Base-by-base conservation (phyloP, 2,113 vertebrate species). In the Peromyscus californicus region DNA sequence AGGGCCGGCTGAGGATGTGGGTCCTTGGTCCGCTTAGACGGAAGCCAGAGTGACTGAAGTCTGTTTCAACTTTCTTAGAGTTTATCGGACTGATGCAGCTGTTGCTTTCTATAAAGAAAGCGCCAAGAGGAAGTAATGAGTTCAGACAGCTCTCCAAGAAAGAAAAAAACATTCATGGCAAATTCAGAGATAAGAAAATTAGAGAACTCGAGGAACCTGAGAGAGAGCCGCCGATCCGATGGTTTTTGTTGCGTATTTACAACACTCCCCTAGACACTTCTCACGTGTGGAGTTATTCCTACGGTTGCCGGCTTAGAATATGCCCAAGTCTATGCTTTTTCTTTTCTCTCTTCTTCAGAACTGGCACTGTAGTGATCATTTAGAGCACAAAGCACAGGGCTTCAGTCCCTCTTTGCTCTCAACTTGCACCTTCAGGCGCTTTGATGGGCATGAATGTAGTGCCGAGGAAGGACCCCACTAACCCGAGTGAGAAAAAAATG, bases 1-100 rank as follows among this genome's bases (percentile, higher is more conserved):
- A 9, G 54, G 13, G 54, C 54, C 15, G 54, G 54, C 54, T 84
- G 48, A 48, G 45, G 95, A 12, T 83, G 96, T 89, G 89, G 80
- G 13, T 10, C 12, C 86, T 1, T 21, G 48, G 75, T 39, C 1
- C 11, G 2, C 51, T 96, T 39, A 79, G 63, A 80, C 15, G 79
- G 61, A n/a, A 96, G 57, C 63, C 59, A n/a, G 16, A 59, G 78
- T 45, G 83, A 39, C 4, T 67, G 42, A 29, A 1, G 42, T 0
- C 0, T 12, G 4, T 79, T 95, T 97, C 0, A 0, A 75, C 61
- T 79, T 94, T 97, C 88, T 90, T 78, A 89, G 88, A 45, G 91
- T 98, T 98, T 98, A 98, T 98, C 98, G 95, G 67, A 54, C 8
- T 82, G 67, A 22, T 67, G 92, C 98, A 99, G 98, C 97, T 97